Conservation (phyloP, 2,797 vertebrate species). For the Gila robusta region DNA sequence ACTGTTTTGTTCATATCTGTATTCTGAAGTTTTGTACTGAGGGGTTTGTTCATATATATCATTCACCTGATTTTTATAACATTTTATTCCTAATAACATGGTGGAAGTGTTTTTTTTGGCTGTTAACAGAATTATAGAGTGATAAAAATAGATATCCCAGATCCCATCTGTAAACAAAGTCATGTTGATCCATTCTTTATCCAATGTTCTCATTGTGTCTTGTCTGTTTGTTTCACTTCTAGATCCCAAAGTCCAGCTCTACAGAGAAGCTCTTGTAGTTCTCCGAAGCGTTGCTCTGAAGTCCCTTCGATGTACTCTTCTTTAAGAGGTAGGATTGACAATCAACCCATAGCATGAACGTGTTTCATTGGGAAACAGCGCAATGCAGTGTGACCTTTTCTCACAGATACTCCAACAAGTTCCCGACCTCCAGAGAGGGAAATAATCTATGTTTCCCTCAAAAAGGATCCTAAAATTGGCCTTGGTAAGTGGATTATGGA, state of each 20-base stretch:
- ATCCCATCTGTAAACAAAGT: no score
- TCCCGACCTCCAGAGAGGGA: conserved; percentile 77
- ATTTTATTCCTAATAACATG: no score
- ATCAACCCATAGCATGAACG: neutral
- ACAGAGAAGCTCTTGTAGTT: conserved; percentile 67
- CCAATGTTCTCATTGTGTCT: neutral
- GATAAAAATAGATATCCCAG: neutral
- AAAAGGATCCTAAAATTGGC: conserved; percentile 84
- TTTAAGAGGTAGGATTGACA: conserved; percentile 65
- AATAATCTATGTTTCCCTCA: conserved; percentile 83
- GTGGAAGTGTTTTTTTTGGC: no score
- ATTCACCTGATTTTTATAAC: no score
- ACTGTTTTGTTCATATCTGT: neutral
- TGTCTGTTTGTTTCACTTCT: neutral
- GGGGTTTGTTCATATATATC: no score
- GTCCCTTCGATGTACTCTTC: conserved; percentile 64
- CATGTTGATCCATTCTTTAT: neutral
- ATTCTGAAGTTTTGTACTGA: neutral
- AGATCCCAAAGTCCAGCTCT: conserved; percentile 71
- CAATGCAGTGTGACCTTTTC: neutral
- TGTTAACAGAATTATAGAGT: neutral
- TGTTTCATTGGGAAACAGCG: neutral
- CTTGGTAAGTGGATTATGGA: conserved; percentile 80
- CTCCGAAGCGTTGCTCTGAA: conserved; percentile 72
- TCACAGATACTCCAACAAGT: conserved; percentile 69